Conservation (phyloP, 2,797 vertebrate species). For the Lates japonicus region DNA sequence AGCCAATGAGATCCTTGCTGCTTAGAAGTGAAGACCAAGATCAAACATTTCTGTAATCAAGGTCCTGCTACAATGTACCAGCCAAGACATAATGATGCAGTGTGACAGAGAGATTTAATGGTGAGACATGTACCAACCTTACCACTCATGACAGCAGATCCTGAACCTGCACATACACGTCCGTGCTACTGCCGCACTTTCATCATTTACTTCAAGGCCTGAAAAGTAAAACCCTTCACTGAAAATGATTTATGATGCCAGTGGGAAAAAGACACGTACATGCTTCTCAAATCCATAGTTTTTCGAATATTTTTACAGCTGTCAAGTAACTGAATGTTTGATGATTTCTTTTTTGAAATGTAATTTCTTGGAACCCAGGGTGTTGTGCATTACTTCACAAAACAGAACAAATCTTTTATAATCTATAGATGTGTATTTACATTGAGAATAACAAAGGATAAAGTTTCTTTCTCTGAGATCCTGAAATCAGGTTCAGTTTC, state of each 20-base stretch:
- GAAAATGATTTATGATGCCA: slow-evolving; percentile 55
- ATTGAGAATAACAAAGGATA: slow-evolving; percentile 18
- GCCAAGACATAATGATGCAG: slow-evolving; percentile 54
- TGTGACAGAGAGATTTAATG: slow-evolving; percentile 62
- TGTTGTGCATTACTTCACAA: slow-evolving; percentile 19
- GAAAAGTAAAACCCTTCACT: slow-evolving; percentile 51
- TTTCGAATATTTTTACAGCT: slow-evolving; percentile 43
- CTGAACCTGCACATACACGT: slow-evolving; percentile 68
- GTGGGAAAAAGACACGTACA: slow-evolving; percentile 26
- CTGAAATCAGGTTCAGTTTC: slow-evolving; percentile 40
- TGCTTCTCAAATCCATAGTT: slow-evolving; percentile 28
- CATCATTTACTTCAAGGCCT: slow-evolving; percentile 61
- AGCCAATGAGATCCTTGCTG: slow-evolving; percentile 53
- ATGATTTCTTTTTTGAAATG: slow-evolving; percentile 13
- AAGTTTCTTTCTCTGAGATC: slow-evolving; percentile 13
- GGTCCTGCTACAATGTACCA: slow-evolving; percentile 46
- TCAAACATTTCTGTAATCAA: slow-evolving; percentile 76
- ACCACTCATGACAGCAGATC: slow-evolving; percentile 51
- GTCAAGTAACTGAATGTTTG: slow-evolving; percentile 22
- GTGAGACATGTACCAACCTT: slow-evolving; percentile 52
- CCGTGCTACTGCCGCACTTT: slow-evolving; percentile 48
- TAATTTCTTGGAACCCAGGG: slow-evolving; percentile 12
- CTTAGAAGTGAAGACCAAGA: slow-evolving; percentile 57
- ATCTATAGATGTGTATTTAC: slow-evolving; percentile 24
- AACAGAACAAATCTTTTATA: slow-evolving; percentile 1